A percentile compares a stretch with the other conserved stretches of the same genome.
Evolutionary conservation across 2,113 vertebrate genomes (phyloP).

Genomic region (Hemiscyllium ocellatum): DNA sequence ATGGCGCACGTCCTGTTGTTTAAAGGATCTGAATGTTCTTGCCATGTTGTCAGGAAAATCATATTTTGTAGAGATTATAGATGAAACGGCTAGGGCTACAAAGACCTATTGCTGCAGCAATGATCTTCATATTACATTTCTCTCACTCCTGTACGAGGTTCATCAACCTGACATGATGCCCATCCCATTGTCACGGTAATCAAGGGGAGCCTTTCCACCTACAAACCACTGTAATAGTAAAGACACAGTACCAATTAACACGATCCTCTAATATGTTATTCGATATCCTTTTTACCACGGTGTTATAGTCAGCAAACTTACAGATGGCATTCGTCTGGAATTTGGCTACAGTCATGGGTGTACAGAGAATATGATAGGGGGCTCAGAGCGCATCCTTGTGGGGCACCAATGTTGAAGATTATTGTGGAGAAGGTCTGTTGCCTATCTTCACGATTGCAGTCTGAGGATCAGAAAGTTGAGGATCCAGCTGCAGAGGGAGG

Average conservation of each 20-base stretch:
- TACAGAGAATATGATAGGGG: too few species aligned
- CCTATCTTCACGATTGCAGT: too few species aligned
- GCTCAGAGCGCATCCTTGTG: too few species aligned
- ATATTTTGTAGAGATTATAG: neutral
- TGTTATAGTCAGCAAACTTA: too few species aligned
- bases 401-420: too few species aligned
- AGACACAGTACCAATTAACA: neutral
- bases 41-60: neutral
- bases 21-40: constrained; percentile 9
- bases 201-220: constrained; percentile 25
- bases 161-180: constrained; percentile 45
- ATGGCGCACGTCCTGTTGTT: neutral
- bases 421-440: too few species aligned
- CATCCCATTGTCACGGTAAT: constrained; percentile 58
- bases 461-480: too few species aligned
- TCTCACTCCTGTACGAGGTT: constrained; percentile 28
- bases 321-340: too few species aligned
- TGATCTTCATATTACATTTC: constrained; percentile 43
- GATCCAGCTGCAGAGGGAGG: too few species aligned
- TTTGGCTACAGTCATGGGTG: too few species aligned
- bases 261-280: too few species aligned
- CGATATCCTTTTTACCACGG: too few species aligned
- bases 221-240: neutral
- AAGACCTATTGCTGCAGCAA: constrained; percentile 6
- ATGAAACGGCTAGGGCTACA: neutral